Evolutionary conservation across 1,140 invertebrate species (phyloP).

Genomic region (Macrobrachium rosenbergii): DNA sequence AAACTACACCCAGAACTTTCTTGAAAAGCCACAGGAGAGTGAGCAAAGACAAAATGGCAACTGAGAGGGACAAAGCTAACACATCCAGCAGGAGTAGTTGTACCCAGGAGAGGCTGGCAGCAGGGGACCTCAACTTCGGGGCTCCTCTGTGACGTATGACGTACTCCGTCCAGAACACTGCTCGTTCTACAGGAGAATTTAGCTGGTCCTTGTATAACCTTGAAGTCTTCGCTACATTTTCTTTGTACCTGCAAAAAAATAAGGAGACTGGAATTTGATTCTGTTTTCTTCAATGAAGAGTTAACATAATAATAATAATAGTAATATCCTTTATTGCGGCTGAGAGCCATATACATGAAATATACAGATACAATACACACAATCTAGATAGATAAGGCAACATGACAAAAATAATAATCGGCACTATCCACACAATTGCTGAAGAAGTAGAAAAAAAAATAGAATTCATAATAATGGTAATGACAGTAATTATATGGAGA

Average conservation of each 20-base stretch:
- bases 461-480: too few species aligned
- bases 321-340: too few species aligned
- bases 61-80: background rate
- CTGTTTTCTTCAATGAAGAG: background rate
- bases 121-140: conserved; percentile 36
- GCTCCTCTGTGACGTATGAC: conserved; percentile 42
- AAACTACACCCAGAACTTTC: background rate
- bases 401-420: too few species aligned
- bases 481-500: too few species aligned
- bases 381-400: too few species aligned
- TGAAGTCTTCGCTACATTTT: background rate
- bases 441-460: too few species aligned
- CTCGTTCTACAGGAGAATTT: conserved; percentile 28
- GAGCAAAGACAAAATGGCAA: background rate
- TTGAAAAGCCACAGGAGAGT: background rate
- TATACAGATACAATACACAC: too few species aligned
- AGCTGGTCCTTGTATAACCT: background rate
- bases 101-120: conserved; percentile 34
- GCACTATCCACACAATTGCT: too few species aligned
- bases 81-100: conserved; percentile 46
- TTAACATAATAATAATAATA: too few species aligned
- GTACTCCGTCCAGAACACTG: conserved; percentile 55
- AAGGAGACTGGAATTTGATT: background rate
- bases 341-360: too few species aligned
- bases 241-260: background rate